Evolutionary conservation across 2,113 vertebrate genomes (phyloP), one percentile per base, ranked within the genome.

Genomic region (Pseudolaguvia tuberculata): DNA sequence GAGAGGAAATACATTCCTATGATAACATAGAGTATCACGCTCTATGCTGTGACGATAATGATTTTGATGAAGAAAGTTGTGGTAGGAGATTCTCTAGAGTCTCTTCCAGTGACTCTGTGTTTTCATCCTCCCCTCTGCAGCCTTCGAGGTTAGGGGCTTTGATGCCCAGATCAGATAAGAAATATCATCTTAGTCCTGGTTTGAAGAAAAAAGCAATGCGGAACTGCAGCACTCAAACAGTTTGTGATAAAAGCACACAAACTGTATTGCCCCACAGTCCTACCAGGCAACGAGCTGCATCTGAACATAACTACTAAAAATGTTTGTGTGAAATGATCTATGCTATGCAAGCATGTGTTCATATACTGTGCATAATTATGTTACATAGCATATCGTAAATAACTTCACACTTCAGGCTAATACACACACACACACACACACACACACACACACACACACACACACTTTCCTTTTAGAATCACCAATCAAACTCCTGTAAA

Each of bases 201-300:
- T 83, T 77, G 57, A 82, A 80, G 47, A 87, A 85, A 42, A 87
- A 86, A 80, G 78, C 80, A 75, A 88, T 80, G 0, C 84, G 89
- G 61, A 93, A 90, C 81, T 92, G 91, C 84, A 92, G 92, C 83
- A 94, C 92, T 1, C 93, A 94, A 67, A 94, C 93, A 0, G 91
- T 93, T 63, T 91, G 90, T 0, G 91, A 94, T 78, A 94, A 94
- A 83, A 92, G 93, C 87, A 94, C 93, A 2, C 93, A 94, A 78
- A 94, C 93, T 0, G 82, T 83, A 74, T 83, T 92, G 78, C 90
- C 93, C 66, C 92, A 91, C 21, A 81, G 90, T 4, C 87, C 91
- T 52, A 79, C 84, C 80, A 90, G 85, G 63, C 90, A 88, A 82
- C 91, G 87, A 82, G 66, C 87, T 57, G 85, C 81, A 56, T 89